phyloP scores from a whole-genome alignment of 2,797 vertebrate genomes.

The Poecilia gillii region DNA sequence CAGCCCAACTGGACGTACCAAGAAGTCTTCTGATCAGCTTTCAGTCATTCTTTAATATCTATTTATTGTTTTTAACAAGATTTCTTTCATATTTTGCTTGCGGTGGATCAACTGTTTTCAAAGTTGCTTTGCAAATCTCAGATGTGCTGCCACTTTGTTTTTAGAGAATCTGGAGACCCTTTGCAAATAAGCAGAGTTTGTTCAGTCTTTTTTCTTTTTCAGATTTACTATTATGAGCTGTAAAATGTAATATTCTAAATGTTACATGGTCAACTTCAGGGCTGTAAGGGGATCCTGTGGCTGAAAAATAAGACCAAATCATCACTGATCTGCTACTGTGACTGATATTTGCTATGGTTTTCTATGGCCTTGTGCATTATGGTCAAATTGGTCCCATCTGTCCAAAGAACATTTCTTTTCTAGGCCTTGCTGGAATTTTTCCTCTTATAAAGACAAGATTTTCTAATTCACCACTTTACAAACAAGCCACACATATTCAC shows the following conservation, averaged over 20 bases:
- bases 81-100: not conserved
- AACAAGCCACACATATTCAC: not conserved
- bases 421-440: not conserved
- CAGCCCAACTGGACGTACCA: constrained; percentile 9
- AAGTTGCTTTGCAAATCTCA: not conserved
- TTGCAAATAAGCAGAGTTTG: not conserved
- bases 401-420: not conserved
- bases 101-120: not conserved
- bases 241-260: not conserved
- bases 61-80: not conserved
- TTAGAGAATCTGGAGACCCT: not conserved
- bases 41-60: not conserved
- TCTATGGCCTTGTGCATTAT: not conserved
- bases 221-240: not conserved
- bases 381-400: not conserved
- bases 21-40: not conserved
- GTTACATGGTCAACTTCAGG: not conserved
- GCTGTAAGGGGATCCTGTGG: not conserved
- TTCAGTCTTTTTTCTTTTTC: not conserved
- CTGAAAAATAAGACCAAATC: not conserved
- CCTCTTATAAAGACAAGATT: not conserved
- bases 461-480: not conserved
- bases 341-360: not conserved
- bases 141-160: not conserved
- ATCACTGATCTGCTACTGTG: not conserved